Percentiles rank a stretch among this genome's conserved stretches.
phyloP scores from a whole-genome alignment of 2,113 vertebrate species.

The Cololabis saira region DNA sequence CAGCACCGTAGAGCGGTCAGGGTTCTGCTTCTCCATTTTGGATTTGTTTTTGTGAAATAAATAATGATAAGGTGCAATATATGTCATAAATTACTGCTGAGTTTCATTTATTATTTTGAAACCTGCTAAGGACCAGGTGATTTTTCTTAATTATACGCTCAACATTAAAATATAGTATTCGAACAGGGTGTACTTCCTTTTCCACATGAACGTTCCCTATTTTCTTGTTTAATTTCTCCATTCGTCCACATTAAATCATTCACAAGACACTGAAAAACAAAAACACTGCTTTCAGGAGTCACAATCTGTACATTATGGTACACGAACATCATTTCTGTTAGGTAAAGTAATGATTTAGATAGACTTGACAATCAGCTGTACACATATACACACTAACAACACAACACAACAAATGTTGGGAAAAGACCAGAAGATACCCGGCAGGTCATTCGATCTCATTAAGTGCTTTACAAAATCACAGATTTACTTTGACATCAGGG shows the following conservation, averaged over 20 bases:
- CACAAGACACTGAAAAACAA: conserved; percentile 42
- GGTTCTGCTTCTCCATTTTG: too few relatives aligned
- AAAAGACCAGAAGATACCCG: conserved; percentile 42
- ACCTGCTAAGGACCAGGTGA: not conserved
- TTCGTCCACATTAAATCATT: conserved; percentile 58
- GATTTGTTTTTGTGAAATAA: not conserved
- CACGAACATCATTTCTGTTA: conserved; percentile 61
- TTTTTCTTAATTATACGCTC: not conserved
- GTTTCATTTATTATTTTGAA: not conserved
- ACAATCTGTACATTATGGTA: conserved; percentile 70
- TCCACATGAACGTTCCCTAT: not conserved
- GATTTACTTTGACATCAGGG: conserved; percentile 28
- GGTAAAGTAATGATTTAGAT: conserved; percentile 54
- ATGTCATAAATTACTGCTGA: not conserved
- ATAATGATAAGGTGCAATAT: too few relatives aligned
- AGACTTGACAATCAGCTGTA: conserved; percentile 69
- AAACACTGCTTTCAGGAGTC: conserved; percentile 45
- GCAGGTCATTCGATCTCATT: conserved; percentile 47
- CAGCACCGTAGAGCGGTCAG: too few relatives aligned
- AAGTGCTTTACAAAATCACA: conserved; percentile 41
- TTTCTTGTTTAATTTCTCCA: conserved; percentile 6
- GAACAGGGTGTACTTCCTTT: not conserved
- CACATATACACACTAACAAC: conserved; percentile 60
- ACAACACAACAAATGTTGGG: conserved; percentile 53
- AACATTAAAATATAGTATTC: not conserved